Conservation (phyloP, 2,888 invertebrate genomes). For the Drosophila neotestacea region DNA sequence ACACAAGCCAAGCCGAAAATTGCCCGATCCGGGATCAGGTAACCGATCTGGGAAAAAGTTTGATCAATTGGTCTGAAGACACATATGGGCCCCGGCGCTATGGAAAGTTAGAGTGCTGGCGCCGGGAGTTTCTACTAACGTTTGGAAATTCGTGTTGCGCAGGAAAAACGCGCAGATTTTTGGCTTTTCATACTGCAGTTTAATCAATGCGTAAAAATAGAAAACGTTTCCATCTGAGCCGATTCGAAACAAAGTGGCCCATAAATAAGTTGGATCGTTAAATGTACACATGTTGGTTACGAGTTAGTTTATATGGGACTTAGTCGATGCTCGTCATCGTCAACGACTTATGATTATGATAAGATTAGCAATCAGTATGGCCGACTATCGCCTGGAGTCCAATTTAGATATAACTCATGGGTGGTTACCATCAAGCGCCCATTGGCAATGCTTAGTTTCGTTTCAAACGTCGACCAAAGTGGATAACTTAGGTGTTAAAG, state of each 20-base stretch:
- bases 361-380: conserved; percentile 66
- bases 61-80: conserved; percentile 63
- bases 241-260: conserved; percentile 35
- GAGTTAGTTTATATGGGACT: conserved; percentile 3
- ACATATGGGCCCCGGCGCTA: conserved; percentile 67
- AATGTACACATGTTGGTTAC: conserved; percentile 16
- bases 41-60: conserved; percentile 20
- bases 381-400: conserved; percentile 31
- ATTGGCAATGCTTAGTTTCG: conserved; percentile 59
- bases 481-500: conserved; percentile 29
- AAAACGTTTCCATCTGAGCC: background rate
- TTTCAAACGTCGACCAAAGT: conserved; percentile 38
- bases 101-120: conserved; percentile 64
- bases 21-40: conserved; percentile 12
- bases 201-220: conserved; percentile 54
- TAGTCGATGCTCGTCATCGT: conserved; percentile 5
- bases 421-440: conserved; percentile 30
- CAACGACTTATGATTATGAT: conserved; percentile 48
- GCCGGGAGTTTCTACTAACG: conserved; percentile 66
- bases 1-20: conserved; percentile 31
- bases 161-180: conserved; percentile 69
- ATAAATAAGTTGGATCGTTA: conserved; percentile 46
- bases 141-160: conserved; percentile 41
- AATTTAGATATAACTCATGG: conserved; percentile 63
- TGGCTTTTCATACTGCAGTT: conserved; percentile 54